These are phyloP conservation scores for Tachycineta bicolor DNA, from an alignment of 2,113 vertebrate genomes.

Conservation along the genomic window DNA sequence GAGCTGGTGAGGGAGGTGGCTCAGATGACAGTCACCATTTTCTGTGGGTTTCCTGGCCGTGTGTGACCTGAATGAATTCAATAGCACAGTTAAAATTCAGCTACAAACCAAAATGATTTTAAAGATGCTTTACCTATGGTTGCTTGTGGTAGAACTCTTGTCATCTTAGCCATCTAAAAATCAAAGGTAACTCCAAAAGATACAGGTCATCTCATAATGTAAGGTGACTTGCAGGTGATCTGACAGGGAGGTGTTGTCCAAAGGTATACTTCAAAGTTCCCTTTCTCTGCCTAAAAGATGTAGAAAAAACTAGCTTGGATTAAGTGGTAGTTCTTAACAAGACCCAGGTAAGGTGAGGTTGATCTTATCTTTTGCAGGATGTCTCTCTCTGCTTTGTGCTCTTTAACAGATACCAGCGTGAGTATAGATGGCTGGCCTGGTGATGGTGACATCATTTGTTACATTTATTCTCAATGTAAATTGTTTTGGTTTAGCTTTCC, in stretches of 20 bases:
- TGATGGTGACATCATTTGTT: background rate
- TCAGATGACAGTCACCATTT: background rate
- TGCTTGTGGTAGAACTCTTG: background rate
- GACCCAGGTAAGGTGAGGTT: background rate
- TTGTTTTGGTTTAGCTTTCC: background rate
- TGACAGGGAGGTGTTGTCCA: background rate
- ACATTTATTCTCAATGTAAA: background rate
- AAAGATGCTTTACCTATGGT: background rate
- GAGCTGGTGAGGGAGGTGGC: background rate
- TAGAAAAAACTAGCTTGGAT: background rate
- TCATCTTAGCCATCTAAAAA: background rate
- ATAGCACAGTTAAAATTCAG: background rate
- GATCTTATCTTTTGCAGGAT: background rate
- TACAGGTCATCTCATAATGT: background rate
- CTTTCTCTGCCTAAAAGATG: background rate
- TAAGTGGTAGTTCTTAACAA: background rate
- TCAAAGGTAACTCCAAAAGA: background rate
- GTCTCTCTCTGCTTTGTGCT: background rate
- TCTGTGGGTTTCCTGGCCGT: background rate
- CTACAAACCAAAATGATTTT: background rate
- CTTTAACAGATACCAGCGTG: background rate
- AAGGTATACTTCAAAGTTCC: background rate
- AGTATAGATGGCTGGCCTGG: background rate
- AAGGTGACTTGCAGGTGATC: background rate
- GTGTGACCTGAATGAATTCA: background rate